phyloP scores from a whole-genome alignment of 2,797 vertebrate species.

The Characodon lateralis region DNA sequence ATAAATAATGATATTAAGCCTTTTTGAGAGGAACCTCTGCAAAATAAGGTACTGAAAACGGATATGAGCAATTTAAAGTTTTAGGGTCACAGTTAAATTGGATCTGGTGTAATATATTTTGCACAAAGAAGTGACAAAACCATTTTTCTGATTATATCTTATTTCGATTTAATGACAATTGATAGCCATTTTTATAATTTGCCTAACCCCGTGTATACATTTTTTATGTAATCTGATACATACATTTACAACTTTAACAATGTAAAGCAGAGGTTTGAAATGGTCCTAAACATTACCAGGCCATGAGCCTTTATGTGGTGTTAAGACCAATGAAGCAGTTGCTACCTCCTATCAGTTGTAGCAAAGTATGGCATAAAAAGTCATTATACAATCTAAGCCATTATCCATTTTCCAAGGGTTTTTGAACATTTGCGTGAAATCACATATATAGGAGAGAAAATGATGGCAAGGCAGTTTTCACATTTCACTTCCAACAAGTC shows the following conservation, averaged over 20 bases:
- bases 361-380: conserved; percentile 71
- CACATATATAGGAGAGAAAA: conserved; percentile 69
- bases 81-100: not conserved
- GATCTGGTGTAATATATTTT: not conserved
- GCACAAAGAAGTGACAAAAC: not conserved
- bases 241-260: not conserved
- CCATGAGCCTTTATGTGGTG: conserved; percentile 24
- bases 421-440: conserved; percentile 76
- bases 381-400: conserved; percentile 65
- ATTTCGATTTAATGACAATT: not conserved
- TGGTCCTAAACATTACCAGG: conserved; percentile 21
- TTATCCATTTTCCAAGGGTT: conserved; percentile 60
- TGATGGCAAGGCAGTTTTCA: conserved; percentile 75
- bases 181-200: not conserved
- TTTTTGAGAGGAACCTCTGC: not conserved
- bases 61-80: not conserved
- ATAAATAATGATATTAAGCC: not conserved
- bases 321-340: conserved; percentile 25
- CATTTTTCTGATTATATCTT: not conserved
- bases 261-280: not conserved
- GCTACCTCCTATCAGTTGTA: conserved; percentile 53
- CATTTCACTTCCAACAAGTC: conserved; percentile 71
- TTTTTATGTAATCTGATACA: not conserved
- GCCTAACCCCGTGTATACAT: not conserved
- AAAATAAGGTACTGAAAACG: not conserved